Evolutionary conservation across 2,888 invertebrate species (phyloP).

Genomic region (Sminthurides aquaticus): DNA sequence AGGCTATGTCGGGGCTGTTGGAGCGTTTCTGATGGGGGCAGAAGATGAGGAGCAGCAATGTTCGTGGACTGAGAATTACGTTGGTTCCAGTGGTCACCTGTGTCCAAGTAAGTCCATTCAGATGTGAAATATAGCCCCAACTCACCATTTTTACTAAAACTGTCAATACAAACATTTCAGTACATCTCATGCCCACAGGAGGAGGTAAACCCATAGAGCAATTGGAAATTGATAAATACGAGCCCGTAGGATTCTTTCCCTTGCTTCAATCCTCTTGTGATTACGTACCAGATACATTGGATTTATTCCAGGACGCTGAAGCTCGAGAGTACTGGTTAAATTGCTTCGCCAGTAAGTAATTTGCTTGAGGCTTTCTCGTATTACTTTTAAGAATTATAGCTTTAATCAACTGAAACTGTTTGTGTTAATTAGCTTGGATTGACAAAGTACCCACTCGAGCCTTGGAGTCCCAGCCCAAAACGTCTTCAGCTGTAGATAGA

Average conservation of each 20-base stretch:
- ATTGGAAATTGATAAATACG: slow-evolving; percentile 54
- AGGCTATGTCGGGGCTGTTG: slow-evolving; percentile 63
- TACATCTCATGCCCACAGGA: too few relatives aligned
- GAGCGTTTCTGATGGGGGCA: slow-evolving; percentile 60
- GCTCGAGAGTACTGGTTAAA: slow-evolving; percentile 86
- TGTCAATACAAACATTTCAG: too few relatives aligned
- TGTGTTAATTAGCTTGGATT: slow-evolving; percentile 53
- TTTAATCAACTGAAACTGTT: neutral
- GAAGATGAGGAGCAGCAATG: slow-evolving; percentile 54
- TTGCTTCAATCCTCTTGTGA: slow-evolving; percentile 66
- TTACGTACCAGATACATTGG: slow-evolving; percentile 87
- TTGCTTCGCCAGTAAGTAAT: slow-evolving; percentile 63
- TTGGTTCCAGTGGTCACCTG: slow-evolving; percentile 52
- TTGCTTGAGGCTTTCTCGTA: neutral
- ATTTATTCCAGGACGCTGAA: slow-evolving; percentile 73
- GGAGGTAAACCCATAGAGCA: slow-evolving; percentile 46
- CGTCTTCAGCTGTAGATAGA: slow-evolving; percentile 66
- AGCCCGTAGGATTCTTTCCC: slow-evolving; percentile 60
- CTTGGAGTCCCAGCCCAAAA: slow-evolving; percentile 65
- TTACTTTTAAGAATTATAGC: neutral
- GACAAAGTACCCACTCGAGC: slow-evolving; percentile 79
- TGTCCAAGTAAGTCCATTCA: slow-evolving; percentile 10
- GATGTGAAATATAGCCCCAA: neutral
- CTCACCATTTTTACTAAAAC: too few relatives aligned
- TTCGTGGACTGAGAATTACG: slow-evolving; percentile 63